Base-by-base conservation (phyloP, 2,113 vertebrate species). In the Bubo bubo region DNA sequence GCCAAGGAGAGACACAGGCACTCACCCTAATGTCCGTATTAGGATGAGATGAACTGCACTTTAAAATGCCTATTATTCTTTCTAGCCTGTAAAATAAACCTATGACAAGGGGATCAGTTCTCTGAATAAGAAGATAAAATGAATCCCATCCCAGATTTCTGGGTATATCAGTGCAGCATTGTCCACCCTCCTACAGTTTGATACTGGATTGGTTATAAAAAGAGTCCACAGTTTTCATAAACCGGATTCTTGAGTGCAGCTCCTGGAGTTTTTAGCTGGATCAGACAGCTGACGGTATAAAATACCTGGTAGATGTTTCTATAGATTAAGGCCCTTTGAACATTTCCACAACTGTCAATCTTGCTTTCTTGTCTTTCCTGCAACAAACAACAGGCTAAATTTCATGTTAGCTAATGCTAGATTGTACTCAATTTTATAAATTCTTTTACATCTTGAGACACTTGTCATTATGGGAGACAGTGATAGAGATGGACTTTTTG, bases 71-170 rank as follows among this genome's bases (percentile, higher is more conserved):
- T 67, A 68, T 93, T 92, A 75, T 83, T 85, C 79, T 92, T 92
- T 88, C 74, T 88, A 75, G 71, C 14, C 74, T 88, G 79, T 79
- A 87, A 96, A 92, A 90, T 85, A 95, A 93, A 88, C 30, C 71
- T 82, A 19, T 76, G 82, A 67, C 5, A 13, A 90, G 62, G 75
- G 62, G 52, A 93, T 90, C 34, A 47, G n/a, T 92, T 92, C 30
- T 86, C 75, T 0, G 0, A 76, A 76, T 64, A 70, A 62, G 58
- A 90, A 86, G 50, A 82, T 66, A 14, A 90, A 90, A 82, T 66
- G 5, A 92, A 95, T 82, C 58, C 30, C 18, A 37, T 49, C 83
- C 27, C 34, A 88, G 71, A 74, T 91, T 90, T 86, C 80, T 76
- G 62, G 47, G 34, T 87, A 19, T 86, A 56, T 52, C 64, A 73